phyloP scores from a whole-genome alignment of 2,113 vertebrate species.

The Scomber scombrus region DNA sequence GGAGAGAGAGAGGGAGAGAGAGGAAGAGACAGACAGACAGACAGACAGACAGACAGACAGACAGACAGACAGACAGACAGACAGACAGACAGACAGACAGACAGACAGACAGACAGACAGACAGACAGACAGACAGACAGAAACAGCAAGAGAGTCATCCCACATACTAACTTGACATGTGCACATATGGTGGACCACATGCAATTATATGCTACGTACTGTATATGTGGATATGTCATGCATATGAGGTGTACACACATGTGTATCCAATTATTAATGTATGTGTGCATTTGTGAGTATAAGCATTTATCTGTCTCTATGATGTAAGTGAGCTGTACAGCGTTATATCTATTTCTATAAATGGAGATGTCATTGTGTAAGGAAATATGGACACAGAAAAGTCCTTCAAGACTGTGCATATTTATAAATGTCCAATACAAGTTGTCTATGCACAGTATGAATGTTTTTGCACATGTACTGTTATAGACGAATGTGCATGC shows the following conservation, averaged over 20 bases:
- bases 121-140: no score
- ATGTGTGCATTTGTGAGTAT: constrained; percentile 40
- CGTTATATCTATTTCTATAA: neutral
- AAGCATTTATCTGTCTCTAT: constrained; percentile 21
- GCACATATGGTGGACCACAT: constrained; percentile 8
- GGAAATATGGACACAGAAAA: neutral
- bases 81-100: neutral
- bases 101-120: no score
- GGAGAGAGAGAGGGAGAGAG: neutral
- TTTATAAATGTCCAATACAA: neutral
- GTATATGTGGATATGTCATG: neutral
- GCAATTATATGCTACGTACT: constrained; percentile 7
- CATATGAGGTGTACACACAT: constrained; percentile 43
- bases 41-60: no score
- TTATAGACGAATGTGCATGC: constrained; percentile 31
- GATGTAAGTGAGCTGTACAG: constrained; percentile 11
- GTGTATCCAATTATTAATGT: constrained; percentile 48
- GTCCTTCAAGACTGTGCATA: neutral
- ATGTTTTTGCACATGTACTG: neutral
- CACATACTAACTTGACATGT: constrained; percentile 26
- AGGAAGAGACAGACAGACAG: no score
- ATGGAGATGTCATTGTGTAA: neutral
- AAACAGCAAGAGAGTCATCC: neutral
- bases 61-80: no score
- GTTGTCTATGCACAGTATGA: neutral